A percentile compares a stretch with the other conserved stretches of the same genome.
phyloP scores from a whole-genome alignment of 2,797 vertebrate genomes.

The Tapirus indicus region DNA sequence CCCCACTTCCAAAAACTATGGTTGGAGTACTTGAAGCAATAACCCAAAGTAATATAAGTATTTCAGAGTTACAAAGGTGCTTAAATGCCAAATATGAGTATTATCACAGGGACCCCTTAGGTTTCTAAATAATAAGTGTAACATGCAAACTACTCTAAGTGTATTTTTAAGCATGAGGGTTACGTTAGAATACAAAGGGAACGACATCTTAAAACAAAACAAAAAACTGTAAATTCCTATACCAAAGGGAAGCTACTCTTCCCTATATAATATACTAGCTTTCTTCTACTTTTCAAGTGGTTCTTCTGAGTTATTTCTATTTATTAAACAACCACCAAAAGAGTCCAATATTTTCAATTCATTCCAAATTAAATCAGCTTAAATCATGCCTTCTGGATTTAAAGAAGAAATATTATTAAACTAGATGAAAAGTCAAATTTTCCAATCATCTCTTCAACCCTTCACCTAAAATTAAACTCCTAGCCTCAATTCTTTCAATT shows the following conservation, averaged over 20 bases:
- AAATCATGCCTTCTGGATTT: background rate
- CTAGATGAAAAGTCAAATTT: slow-evolving; percentile 18
- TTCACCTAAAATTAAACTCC: slow-evolving; percentile 25
- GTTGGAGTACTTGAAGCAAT: background rate
- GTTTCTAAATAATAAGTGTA: background rate
- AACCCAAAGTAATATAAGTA: background rate
- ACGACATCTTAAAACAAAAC: background rate
- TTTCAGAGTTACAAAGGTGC: background rate
- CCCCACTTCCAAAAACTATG: background rate
- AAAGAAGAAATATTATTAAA: slow-evolving; percentile 29
- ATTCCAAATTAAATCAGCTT: slow-evolving; percentile 17
- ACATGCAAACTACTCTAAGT: background rate
- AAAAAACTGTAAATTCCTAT: background rate
- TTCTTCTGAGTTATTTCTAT: background rate
- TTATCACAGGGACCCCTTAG: background rate
- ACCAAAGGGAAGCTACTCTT: background rate
- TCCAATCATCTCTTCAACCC: background rate
- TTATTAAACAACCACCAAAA: background rate
- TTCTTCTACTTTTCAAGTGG: background rate
- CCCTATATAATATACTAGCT: background rate
- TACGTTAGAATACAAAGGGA: background rate
- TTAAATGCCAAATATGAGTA: background rate
- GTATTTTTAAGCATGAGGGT: background rate
- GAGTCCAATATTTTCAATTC: slow-evolving; percentile 16
- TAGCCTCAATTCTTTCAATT: background rate